Conservation (phyloP, 2,797 vertebrate genomes). For the Anolis apletophallus region DNA sequence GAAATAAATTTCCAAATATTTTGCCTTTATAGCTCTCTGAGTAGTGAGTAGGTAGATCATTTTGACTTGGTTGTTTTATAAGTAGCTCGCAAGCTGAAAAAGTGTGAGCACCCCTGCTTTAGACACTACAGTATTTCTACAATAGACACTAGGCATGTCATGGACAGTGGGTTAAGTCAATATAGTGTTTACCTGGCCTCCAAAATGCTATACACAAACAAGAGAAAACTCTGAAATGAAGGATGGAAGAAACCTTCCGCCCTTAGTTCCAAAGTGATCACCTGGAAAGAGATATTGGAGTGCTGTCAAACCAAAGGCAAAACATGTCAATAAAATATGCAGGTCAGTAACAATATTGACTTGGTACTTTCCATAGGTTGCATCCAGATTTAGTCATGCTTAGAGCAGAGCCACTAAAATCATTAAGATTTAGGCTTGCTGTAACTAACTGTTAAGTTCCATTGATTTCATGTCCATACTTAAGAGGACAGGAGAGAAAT, state of each 20-base stretch:
- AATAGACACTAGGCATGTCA: not conserved
- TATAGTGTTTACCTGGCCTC: not conserved
- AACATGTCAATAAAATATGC: not conserved
- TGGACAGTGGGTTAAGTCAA: not conserved
- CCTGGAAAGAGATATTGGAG: not conserved
- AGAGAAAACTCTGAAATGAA: not conserved
- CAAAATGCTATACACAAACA: not conserved
- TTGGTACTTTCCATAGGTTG: not conserved
- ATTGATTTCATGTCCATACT: not conserved
- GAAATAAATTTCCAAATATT: no score
- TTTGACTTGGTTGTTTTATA: no score
- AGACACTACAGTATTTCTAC: not conserved
- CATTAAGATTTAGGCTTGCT: not conserved
- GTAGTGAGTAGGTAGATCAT: no score
- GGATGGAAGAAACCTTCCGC: not conserved
- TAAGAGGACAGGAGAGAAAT: not conserved
- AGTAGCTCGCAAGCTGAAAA: no score
- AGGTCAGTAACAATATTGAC: not conserved
- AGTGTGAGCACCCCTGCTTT: no score
- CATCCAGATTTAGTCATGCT: not conserved
- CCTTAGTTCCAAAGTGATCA: not conserved
- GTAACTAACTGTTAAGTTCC: not conserved
- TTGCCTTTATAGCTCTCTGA: no score
- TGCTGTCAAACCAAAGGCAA: not conserved
- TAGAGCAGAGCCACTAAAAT: not conserved